Conservation (phyloP, 2,797 vertebrate species). For the Sciurus carolinensis region DNA sequence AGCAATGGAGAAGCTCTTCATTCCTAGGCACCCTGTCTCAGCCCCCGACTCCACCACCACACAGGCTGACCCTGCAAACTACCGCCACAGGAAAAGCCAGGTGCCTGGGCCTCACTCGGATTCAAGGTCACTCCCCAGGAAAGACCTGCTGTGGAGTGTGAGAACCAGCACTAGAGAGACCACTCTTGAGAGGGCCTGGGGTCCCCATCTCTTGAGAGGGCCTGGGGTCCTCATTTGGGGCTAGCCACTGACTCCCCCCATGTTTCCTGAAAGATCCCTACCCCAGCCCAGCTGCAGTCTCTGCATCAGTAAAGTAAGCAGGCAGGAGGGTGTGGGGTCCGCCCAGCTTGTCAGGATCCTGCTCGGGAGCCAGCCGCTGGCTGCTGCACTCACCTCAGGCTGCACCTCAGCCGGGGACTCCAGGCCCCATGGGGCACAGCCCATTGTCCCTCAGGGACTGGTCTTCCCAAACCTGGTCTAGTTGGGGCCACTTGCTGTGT, state of each 20-base stretch:
- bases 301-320: not conserved
- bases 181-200: fast-evolving
- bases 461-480: not conserved
- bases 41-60: not conserved
- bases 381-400: fast-evolving
- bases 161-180: fast-evolving
- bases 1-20: not conserved
- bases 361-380: no score
- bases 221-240: not conserved
- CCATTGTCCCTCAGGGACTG: fast-evolving
- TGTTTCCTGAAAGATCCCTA: not conserved
- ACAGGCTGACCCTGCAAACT: not conserved
- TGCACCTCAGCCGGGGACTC: not conserved
- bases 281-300: not conserved
- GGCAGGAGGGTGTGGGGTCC: not conserved
- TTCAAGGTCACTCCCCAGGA: not conserved
- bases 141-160: not conserved
- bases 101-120: fast-evolving
- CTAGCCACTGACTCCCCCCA: fast-evolving
- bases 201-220: not conserved
- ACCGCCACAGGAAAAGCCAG: fast-evolving
- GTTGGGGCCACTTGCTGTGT: fast-evolving
- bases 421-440: not conserved
- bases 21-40: not conserved
- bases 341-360: no score